Evolutionary conservation across 2,888 invertebrate genomes (phyloP).

Genomic region (Ashinkailepas kermadecensis): DNA sequence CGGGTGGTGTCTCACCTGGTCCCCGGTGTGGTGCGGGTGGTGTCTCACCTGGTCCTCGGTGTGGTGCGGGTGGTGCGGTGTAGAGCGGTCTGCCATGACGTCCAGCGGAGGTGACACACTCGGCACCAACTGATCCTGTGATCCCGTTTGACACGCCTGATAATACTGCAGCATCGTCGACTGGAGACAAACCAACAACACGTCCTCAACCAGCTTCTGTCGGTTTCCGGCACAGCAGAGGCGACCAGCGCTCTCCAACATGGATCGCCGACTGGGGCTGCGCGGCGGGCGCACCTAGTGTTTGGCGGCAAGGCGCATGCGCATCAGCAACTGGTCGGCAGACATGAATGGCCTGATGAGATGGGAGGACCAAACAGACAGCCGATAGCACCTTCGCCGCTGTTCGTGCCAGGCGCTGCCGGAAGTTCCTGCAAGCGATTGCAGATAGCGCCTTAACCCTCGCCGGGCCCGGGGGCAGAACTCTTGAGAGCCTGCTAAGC

Average conservation of each 20-base stretch:
- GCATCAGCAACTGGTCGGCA: not conserved
- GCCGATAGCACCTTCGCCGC: not conserved
- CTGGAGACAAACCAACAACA: slow-evolving; percentile 69
- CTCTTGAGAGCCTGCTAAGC: no score
- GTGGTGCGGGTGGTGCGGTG: slow-evolving; percentile 26
- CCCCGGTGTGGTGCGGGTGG: not conserved
- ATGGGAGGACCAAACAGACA: not conserved
- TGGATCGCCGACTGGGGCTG: not conserved
- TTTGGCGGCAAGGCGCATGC: not conserved
- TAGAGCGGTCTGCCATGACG: slow-evolving; percentile 26
- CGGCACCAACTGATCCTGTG: slow-evolving; percentile 59
- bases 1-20: no score
- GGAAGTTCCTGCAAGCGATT: not conserved
- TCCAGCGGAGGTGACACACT: slow-evolving; percentile 25
- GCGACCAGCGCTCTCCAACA: slow-evolving; percentile 11
- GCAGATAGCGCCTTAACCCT: no score
- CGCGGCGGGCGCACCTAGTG: not conserved
- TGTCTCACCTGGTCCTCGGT: slow-evolving; percentile 27
- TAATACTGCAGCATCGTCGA: slow-evolving; percentile 66
- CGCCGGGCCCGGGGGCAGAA: no score
- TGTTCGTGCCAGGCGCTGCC: not conserved
- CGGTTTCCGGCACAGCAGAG: not conserved
- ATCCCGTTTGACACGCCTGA: slow-evolving; percentile 84
- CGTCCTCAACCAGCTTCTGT: slow-evolving; percentile 49
- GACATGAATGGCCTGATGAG: not conserved